Conservation (phyloP, 2,888 invertebrate species). For the Adineta ricciae region DNA sequence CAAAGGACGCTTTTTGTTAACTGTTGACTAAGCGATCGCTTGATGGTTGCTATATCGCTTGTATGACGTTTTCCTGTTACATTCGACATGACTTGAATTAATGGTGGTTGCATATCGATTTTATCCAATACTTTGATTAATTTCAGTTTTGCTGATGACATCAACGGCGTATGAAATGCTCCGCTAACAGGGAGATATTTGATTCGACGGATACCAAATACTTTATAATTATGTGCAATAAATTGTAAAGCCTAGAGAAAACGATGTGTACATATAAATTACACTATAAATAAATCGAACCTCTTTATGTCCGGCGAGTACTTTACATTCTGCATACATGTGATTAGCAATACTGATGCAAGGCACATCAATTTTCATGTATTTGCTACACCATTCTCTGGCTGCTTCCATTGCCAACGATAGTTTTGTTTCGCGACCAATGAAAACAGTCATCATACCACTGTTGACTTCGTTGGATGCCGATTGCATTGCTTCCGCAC, state of each 20-base stretch:
- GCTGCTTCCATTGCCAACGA: slow-evolving; percentile 51
- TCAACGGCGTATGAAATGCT: slow-evolving; percentile 72
- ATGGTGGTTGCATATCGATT: slow-evolving; percentile 58
- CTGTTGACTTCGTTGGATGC: slow-evolving; percentile 65
- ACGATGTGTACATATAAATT: slow-evolving; percentile 67
- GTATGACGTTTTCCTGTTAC: slow-evolving; percentile 59
- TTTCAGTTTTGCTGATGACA: slow-evolving; percentile 63
- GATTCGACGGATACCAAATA: slow-evolving; percentile 57
- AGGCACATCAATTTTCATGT: slow-evolving; percentile 58
- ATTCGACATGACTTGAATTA: slow-evolving; percentile 66
- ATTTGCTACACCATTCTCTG: slow-evolving; percentile 54
- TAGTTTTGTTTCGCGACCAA: slow-evolving; percentile 63
- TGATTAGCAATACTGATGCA: slow-evolving; percentile 61
- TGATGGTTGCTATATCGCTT: slow-evolving; percentile 45
- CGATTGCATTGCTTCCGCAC: slow-evolving; percentile 77
- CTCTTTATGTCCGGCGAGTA: slow-evolving; percentile 56
- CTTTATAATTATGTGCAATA: slow-evolving; percentile 59
- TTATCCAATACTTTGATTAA: slow-evolving; percentile 59
- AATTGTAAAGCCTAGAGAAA: slow-evolving; percentile 59
- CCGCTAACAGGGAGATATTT: slow-evolving; percentile 69
- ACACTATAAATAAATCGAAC: slow-evolving; percentile 58
- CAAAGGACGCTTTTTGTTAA: slow-evolving; percentile 55
- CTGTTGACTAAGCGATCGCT: slow-evolving; percentile 39
- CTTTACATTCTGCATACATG: slow-evolving; percentile 59
- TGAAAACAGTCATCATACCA: slow-evolving; percentile 72